These are phyloP conservation scores for Caenorhabditis sp. DNA, from an alignment of 2,888 invertebrate species.

Conservation along the genomic window DNA sequence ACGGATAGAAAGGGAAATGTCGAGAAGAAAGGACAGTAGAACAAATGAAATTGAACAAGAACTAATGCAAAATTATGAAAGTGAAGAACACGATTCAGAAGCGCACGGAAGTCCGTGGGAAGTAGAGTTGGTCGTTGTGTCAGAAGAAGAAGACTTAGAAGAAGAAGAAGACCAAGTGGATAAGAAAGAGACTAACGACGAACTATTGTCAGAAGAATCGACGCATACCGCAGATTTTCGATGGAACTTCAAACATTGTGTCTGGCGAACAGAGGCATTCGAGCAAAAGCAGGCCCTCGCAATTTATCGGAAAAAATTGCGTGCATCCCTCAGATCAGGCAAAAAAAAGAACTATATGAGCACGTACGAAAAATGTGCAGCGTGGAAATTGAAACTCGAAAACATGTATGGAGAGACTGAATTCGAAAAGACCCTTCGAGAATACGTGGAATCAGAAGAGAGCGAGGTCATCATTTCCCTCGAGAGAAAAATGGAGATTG, in stretches of 20 bases:
- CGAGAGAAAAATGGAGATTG: conserved; percentile 32
- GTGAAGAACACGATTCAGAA: no score
- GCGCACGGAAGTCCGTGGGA: no score
- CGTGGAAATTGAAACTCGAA: conserved; percentile 8
- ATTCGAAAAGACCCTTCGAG: conserved; percentile 10
- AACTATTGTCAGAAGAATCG: background rate
- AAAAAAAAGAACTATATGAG: background rate
- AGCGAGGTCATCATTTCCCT: conserved; percentile 2
- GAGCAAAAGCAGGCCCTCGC: no score
- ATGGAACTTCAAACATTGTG: no score
- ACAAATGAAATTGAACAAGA: no score
- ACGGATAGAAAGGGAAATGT: background rate
- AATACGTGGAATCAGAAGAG: conserved; percentile 12
- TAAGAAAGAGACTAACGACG: background rate
- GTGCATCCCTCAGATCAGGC: no score
- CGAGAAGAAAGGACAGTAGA: background rate
- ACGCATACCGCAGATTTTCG: no score
- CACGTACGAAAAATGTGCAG: background rate
- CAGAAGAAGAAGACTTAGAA: background rate
- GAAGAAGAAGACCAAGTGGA: background rate
- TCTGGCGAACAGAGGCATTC: no score
- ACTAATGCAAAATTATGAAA: no score
- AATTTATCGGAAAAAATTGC: no score
- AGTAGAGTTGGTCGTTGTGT: no score
- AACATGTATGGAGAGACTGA: conserved; percentile 13